Base-by-base conservation (phyloP, 2,113 vertebrate species). In the Apistogramma diplotaenia region DNA sequence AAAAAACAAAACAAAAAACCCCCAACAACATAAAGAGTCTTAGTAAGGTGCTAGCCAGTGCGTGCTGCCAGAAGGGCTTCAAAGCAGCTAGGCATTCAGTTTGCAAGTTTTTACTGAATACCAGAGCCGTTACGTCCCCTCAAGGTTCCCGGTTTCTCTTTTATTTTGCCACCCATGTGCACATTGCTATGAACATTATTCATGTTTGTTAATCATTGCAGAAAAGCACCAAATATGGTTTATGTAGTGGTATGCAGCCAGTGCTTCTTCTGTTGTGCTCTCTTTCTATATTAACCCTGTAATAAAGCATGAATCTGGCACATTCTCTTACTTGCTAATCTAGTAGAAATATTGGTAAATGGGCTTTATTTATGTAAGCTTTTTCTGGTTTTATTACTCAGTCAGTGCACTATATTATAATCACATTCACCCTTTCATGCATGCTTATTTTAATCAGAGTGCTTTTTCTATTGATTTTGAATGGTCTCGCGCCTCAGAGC, bases 321-420 rank as follows among this genome's bases (percentile, higher is more conserved):
- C 49, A 19, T 70, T 46, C 43, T 51, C 46, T 8, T 51, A 51
- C 65, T 1, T n/a, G 10, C 0, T 0, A 0, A 31, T 70, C 27
- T 70, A 70, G 43, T 13, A 31, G 43, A 70, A 70, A 70, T 70
- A 29, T 70, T 70, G 62, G 46, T 70, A 49, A 70, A 51, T 70
- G 2, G 65, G 31, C 40, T 70, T 70, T 29, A 49, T 70, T 49
- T 8, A 70, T 49, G 6, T 49, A n/a, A 51, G 25, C 2, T 18
- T 70, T 4, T 51, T 51, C 65, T 49, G 19, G 65, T 70, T 16
- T 29, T 29, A 10, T 29, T 25, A 29, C 0, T 25, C 9, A 70
- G 6, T 70, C 25, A 49, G 29, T 49, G 16, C 25, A 70, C 40
- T 67, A 4, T 15, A 67, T 46, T 67, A 27, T 23, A 43, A 4